Percentiles rank a stretch among this genome's conserved stretches.
These are phyloP conservation scores for Nibea coibor DNA, from an alignment of 2,113 vertebrate species.

Conservation along the genomic window DNA sequence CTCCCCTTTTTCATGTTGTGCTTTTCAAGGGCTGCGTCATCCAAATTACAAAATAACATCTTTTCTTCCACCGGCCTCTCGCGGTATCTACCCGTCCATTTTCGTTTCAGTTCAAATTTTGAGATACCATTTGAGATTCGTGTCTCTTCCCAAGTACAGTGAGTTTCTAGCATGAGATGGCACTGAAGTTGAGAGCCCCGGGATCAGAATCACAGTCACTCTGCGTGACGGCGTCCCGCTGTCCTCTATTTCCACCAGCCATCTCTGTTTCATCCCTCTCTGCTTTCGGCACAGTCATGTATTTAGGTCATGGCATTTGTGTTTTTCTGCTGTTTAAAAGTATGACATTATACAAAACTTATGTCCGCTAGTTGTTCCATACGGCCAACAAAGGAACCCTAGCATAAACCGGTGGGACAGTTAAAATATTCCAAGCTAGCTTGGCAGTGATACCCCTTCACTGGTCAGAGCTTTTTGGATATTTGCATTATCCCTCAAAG, in stretches of 20 bases:
- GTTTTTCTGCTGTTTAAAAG: too few relatives aligned
- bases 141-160: not conserved
- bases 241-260: too few relatives aligned
- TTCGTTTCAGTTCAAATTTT: not conserved
- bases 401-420: not conserved
- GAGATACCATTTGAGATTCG: not conserved
- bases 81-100: not conserved
- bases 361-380: too few relatives aligned
- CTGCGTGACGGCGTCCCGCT: too few relatives aligned
- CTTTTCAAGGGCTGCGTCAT: not conserved
- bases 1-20: not conserved
- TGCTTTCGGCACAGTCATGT: too few relatives aligned
- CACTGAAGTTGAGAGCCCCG: too few relatives aligned
- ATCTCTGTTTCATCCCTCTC: too few relatives aligned
- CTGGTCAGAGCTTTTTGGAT: not conserved
- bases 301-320: too few relatives aligned
- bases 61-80: not conserved
- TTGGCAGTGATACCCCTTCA: conserved; percentile 2
- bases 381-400: too few relatives aligned
- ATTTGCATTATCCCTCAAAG: conserved; percentile 20
- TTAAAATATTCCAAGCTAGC: conserved; percentile 20
- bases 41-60: not conserved
- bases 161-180: too few relatives aligned
- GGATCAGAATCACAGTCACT: not conserved
- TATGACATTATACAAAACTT: too few relatives aligned